These are phyloP conservation scores for Melanerpes formicivorus DNA, from an alignment of 2,113 vertebrate species.

Conservation along the genomic window DNA sequence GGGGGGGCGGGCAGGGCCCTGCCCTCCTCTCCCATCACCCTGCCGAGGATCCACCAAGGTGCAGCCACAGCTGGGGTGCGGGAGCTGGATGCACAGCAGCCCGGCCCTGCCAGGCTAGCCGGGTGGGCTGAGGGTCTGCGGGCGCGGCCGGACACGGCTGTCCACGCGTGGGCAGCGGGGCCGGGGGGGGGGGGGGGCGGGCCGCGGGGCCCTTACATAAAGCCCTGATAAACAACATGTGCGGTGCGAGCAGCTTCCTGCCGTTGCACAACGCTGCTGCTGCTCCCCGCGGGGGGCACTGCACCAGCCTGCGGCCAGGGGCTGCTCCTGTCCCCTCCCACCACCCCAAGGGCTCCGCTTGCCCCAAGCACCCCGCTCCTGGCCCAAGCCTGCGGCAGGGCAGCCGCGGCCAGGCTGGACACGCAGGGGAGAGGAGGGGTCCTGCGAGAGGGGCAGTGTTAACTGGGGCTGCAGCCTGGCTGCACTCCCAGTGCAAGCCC, in stretches of 20 bases:
- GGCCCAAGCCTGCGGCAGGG: accelerated
- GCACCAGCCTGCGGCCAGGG: neutral
- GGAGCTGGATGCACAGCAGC: accelerated
- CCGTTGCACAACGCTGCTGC: neutral
- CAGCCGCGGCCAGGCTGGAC: neutral
- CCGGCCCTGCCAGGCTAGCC: accelerated
- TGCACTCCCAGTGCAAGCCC: neutral
- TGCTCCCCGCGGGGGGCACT: neutral
- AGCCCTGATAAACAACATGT: conserved; percentile 49
- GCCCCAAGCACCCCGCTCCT: neutral
- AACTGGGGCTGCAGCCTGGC: neutral
- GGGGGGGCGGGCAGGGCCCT: neutral
- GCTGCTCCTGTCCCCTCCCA: neutral
- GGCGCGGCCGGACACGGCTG: accelerated
- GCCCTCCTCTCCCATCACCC: accelerated
- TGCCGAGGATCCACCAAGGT: accelerated
- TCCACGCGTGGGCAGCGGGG: neutral
- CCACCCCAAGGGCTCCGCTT: accelerated
- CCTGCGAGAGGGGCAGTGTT: neutral
- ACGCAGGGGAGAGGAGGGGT: neutral
- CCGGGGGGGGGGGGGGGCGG: neutral
- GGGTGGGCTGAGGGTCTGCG: neutral
- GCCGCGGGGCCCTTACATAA: conserved; percentile 30
- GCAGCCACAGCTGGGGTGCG: neutral
- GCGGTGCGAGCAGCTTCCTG: conserved; percentile 15